phyloP scores from a whole-genome alignment of 2,113 vertebrate genomes.

The Rhagologus leucostigma region DNA sequence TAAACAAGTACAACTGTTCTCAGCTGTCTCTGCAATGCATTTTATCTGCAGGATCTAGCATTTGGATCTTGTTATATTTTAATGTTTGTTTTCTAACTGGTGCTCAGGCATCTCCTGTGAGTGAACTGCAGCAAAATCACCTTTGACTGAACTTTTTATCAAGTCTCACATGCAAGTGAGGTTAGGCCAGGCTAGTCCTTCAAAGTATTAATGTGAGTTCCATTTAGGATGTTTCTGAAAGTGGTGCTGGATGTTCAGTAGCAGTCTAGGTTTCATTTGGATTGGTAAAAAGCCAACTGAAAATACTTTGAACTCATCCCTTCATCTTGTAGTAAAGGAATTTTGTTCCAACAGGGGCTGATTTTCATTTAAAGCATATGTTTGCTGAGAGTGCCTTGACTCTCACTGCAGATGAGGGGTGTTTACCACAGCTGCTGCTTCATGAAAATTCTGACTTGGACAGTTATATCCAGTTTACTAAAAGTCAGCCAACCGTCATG shows the following conservation, averaged over 20 bases:
- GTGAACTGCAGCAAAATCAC: neutral
- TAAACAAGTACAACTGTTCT: neutral
- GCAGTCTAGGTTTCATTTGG: neutral
- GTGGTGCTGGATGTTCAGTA: neutral
- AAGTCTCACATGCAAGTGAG: neutral
- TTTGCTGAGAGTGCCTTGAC: neutral
- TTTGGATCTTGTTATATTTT: neutral
- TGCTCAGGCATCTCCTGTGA: neutral
- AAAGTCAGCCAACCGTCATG: fast-evolving
- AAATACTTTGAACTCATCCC: neutral
- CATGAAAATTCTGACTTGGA: neutral
- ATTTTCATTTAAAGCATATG: neutral
- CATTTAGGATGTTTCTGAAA: neutral
- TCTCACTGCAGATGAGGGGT: neutral
- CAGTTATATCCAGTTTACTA: neutral
- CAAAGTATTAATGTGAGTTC: neutral
- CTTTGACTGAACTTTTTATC: neutral
- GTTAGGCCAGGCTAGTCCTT: neutral
- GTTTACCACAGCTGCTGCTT: neutral
- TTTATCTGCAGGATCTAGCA: neutral
- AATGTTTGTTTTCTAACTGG: neutral
- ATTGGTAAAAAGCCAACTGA: neutral
- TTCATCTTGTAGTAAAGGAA: neutral
- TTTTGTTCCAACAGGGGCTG: neutral
- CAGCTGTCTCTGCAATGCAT: neutral